Evolutionary conservation across 2,113 vertebrate genomes (phyloP).

Genomic region (Edolisoma coerulescens): DNA sequence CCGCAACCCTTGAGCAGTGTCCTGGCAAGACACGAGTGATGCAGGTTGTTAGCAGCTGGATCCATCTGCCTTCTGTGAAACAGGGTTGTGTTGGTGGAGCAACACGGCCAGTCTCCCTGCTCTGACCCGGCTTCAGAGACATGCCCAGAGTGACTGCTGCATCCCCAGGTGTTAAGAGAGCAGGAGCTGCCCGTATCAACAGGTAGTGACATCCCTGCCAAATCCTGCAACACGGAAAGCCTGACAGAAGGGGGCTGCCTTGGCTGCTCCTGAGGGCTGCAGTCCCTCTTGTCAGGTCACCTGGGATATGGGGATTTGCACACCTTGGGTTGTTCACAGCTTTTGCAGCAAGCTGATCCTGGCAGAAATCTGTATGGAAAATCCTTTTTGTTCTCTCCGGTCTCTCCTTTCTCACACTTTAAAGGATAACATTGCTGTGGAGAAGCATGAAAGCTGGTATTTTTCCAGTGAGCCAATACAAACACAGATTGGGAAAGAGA

Average conservation of each 20-base stretch:
- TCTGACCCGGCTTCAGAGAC: not conserved
- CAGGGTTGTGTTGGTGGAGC: not conserved
- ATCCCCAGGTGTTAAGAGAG: not conserved
- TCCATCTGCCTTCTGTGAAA: not conserved
- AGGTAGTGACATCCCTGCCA: not conserved
- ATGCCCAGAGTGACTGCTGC: not conserved
- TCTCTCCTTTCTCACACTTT: not conserved
- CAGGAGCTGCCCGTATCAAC: not conserved
- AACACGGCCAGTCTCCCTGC: accelerated
- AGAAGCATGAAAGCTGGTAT: not conserved
- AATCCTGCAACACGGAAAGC: not conserved
- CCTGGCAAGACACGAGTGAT: not conserved
- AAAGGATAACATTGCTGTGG: not conserved
- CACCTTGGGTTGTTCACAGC: not conserved
- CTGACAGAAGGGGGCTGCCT: not conserved
- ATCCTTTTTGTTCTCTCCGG: not conserved
- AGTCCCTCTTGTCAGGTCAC: not conserved
- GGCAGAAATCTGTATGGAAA: not conserved
- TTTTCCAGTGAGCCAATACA: constrained; percentile 16
- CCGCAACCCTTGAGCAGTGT: not conserved
- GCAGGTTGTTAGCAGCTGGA: not conserved
- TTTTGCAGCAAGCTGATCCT: not conserved
- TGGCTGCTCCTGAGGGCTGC: not conserved
- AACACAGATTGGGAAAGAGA: not conserved
- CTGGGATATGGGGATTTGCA: not conserved